A percentile compares a stretch with the other conserved stretches of the same genome.
Evolutionary conservation across 2,113 vertebrate genomes (phyloP).

Genomic region (Columba livia): DNA sequence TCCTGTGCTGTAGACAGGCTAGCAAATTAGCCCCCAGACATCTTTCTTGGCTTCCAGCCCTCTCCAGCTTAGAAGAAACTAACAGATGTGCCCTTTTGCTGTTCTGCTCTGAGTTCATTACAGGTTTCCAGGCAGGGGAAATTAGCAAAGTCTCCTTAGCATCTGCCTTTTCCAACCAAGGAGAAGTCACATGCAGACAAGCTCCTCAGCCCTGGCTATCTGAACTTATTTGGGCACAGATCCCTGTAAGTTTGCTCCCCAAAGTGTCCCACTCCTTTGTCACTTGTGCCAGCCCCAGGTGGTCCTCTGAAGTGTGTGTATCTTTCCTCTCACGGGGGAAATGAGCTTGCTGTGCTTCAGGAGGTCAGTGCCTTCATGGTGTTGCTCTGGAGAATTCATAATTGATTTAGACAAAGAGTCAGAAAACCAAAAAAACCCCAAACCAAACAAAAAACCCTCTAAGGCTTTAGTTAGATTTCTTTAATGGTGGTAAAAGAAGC

Average conservation of each 20-base stretch:
- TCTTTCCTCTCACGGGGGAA: neutral
- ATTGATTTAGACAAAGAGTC: neutral
- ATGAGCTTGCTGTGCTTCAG: neutral
- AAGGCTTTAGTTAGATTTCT: neutral
- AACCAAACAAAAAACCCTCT: neutral
- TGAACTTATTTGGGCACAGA: neutral
- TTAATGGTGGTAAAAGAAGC: neutral
- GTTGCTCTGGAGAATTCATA: neutral
- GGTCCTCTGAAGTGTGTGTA: neutral
- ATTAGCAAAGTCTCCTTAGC: slow-evolving; percentile 54
- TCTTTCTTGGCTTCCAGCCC: slow-evolving; percentile 42
- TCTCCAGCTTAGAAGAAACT: neutral
- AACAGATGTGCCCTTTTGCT: slow-evolving; percentile 39
- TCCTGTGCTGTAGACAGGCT: neutral
- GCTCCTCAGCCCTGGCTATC: neutral
- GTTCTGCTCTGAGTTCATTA: slow-evolving; percentile 37
- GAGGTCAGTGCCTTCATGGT: neutral
- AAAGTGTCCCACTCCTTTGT: neutral
- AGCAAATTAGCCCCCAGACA: slow-evolving; percentile 27
- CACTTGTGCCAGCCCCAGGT: neutral
- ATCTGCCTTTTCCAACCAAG: slow-evolving; percentile 31
- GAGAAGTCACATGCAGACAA: neutral
- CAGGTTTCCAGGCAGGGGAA: slow-evolving; percentile 54
- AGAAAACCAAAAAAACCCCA: neutral
- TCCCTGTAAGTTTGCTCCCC: neutral